Percentiles rank a stretch among this genome's conserved stretches.
Conservation (phyloP, 2,888 invertebrate genomes). For the Buathra laborator region DNA sequence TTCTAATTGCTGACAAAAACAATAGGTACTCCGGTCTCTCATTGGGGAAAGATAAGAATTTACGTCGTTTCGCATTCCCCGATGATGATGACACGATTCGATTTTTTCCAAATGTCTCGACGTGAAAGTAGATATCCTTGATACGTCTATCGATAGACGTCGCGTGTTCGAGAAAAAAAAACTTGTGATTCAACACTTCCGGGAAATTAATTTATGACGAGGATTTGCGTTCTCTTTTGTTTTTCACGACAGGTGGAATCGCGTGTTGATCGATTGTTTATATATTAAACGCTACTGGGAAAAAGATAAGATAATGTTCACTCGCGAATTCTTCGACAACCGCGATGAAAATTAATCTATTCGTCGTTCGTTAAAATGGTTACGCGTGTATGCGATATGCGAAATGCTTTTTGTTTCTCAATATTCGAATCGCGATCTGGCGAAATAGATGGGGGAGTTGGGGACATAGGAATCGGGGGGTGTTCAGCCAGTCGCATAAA, state of each 20-base stretch:
- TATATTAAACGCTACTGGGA: neutral
- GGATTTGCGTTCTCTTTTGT: neutral
- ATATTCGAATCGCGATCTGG: conserved; percentile 48
- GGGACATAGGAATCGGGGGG: neutral
- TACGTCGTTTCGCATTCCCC: neutral
- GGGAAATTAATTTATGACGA: neutral
- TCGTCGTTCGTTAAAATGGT: neutral
- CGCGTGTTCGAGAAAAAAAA: neutral
- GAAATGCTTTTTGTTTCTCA: conserved; percentile 43
- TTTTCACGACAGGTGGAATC: neutral
- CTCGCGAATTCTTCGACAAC: neutral
- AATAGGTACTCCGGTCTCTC: neutral
- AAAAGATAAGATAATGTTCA: neutral
- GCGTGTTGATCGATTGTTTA: neutral
- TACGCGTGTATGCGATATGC: neutral
- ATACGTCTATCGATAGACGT: neutral
- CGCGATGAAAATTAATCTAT: conserved; percentile 5
- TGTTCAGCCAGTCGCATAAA: conserved; percentile 65
- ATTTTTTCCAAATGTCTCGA: too few species aligned
- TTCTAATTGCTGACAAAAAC: neutral
- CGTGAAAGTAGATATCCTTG: too few species aligned
- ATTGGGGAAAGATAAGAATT: neutral
- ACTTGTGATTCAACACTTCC: neutral
- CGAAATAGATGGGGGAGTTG: conserved; percentile 4
- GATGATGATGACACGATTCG: too few species aligned